Percentiles rank a stretch among this genome's conserved stretches.
Evolutionary conservation across 1,140 invertebrate species (phyloP).

Genomic region (Neomicropteryx cornuta): DNA sequence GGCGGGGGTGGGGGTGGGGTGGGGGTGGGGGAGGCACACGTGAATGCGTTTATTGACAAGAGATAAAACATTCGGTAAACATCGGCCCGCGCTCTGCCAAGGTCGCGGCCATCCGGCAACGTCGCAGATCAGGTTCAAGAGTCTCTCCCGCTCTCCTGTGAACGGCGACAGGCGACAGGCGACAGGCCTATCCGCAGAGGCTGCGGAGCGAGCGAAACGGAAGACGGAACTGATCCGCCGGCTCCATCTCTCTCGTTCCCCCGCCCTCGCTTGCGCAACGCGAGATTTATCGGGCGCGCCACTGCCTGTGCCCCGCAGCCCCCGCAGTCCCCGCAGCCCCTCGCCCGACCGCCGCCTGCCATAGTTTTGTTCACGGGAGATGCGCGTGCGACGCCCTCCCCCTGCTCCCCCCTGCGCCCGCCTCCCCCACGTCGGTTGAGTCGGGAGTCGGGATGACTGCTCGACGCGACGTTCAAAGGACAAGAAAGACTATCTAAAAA

Average conservation of each 20-base stretch:
- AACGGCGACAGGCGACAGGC: constrained; percentile 2
- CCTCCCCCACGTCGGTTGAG: too few species aligned
- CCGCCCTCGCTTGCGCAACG: too few species aligned
- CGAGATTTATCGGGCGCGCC: not conserved
- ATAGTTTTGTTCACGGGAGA: constrained; percentile 3
- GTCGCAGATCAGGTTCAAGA: constrained; percentile 9
- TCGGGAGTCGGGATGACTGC: too few species aligned
- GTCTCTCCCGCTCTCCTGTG: too few species aligned
- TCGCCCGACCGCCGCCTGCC: not conserved
- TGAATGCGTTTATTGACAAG: too few species aligned
- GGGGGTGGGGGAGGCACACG: too few species aligned
- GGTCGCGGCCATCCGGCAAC: constrained; percentile 14
- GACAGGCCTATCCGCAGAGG: too few species aligned
- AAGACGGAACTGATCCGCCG: not conserved
- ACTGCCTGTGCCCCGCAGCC: not conserved
- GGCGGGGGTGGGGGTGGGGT: too few species aligned
- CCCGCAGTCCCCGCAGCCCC: not conserved
- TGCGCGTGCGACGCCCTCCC: constrained; percentile 6
- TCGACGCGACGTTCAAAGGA: too few species aligned
- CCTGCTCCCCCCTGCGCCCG: constrained; percentile 1
- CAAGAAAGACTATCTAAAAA: too few species aligned
- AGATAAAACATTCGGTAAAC: too few species aligned
- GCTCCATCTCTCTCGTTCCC: not conserved
- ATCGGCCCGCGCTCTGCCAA: constrained; percentile 6
- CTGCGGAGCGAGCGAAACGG: constrained; percentile 6